Base-by-base conservation (phyloP, 2,797 vertebrate species). In the Melanotaenia pygmaea region DNA sequence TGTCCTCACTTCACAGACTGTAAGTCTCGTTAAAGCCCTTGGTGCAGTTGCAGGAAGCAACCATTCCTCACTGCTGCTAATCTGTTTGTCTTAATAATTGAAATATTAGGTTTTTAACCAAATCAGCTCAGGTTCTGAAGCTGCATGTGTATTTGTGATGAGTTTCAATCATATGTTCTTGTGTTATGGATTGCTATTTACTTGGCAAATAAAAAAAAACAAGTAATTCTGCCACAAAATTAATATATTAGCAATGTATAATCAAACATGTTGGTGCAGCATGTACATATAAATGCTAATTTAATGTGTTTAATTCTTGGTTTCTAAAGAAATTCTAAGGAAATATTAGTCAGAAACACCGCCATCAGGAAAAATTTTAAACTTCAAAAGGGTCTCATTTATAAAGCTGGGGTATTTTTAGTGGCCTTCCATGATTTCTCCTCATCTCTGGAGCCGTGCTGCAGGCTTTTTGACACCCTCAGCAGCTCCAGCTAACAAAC, bases 21-120 rank as follows among this genome's bases (percentile, higher is more conserved):
- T 5, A 45, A 38, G 72, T 72, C 73, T 67, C 59, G 32, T 59
- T 71, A 74, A 79, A 86, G 76, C 83, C 76, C 70, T 80, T 71
- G 37, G 64, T 64, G 76, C 70, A 59, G 59, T 71, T 47, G 37
- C 64, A 62, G 51, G 65, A 50, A 66, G 60, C 38, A 14, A 58
- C 77, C 56, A 35, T 24, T 51, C 22, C n/a, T 37, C 68, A 58
- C 47, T 32, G 1, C 16, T 12, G 26, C 67, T 59, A 45, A 3
- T 70, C 26, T 60, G 59, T 22, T 47, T 16, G 20, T 64, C 10
- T 38, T 18, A 2, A 12, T 40, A 40, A 13, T 40, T 13, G 13
- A 13, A 40, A 40, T 14, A 40, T 40, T 40, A 40, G 38, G 38
- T 40, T 40, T 40, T 40, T 40, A 40, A 40, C 38, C 38, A 40